Evolutionary conservation across 2,113 vertebrate species (phyloP), one percentile per base, ranked within the genome.

Genomic region (Haemorhous mexicanus): DNA sequence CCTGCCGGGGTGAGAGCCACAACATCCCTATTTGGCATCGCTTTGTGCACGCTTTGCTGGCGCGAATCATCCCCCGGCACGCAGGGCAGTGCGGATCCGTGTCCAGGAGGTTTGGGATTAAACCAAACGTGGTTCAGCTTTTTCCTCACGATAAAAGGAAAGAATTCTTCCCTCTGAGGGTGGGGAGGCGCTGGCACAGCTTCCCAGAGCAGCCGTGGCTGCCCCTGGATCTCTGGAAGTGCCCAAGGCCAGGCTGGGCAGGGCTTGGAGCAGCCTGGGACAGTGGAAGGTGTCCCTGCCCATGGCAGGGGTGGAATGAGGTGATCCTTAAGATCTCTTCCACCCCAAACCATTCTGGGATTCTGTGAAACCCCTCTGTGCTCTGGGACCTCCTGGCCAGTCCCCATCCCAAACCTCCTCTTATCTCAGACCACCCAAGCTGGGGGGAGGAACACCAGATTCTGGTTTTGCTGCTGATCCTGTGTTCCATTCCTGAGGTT

Each of bases 61-160:
- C 4, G 0, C 26, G 35, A 94, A 91, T 67, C 77, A 43, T 19
- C 50, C 39, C 76, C 52, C 0, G 3, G 24, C 1, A 0, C 1
- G 3, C 21, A 6, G 64, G n/a, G 66, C 78, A 7, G 2, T 1
- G 50, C 37, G 4, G 18, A 44, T 12, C 47, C 17, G 0, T 2
- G 24, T 28, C 27, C 41, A 0, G 55, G 50, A 33, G 66, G 32
- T 10, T 8, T 8, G 81, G 77, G 52, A 50, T 84, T 26, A 39
- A 94, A 55, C 1, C 21, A 2, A 9, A 0, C 0, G 12, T 10
- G 17, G 0, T 50, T 84, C 14, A 3, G 43, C 6, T 47, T 70
- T 52, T 69, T 37, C 18, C 52, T 70, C 22, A 2, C 4, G 63
- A 49, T 68, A 83, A 76, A 19, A 28, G 39, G 55, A 69, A 37